A percentile compares a stretch with the other conserved stretches of the same genome.
Evolutionary conservation across 2,888 invertebrate genomes (phyloP).

Genomic region (Drosophila planitibia): DNA sequence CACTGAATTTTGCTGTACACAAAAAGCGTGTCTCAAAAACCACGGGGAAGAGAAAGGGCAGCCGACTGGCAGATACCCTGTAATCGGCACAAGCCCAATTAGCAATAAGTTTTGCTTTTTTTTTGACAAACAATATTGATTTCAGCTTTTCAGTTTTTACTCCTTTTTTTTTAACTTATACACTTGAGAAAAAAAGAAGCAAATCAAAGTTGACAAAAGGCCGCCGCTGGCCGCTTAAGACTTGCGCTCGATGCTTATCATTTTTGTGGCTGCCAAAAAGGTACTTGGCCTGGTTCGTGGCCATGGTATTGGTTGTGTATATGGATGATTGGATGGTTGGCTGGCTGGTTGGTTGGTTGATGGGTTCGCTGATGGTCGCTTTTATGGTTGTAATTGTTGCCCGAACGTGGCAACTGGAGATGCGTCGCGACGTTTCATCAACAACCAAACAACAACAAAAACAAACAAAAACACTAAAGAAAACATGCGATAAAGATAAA

Average conservation of each 20-base stretch:
- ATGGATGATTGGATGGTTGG: background rate
- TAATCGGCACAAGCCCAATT: background rate
- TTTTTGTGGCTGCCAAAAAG: conserved; percentile 22
- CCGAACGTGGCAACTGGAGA: conserved; percentile 47
- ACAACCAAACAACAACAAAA: conserved; percentile 28
- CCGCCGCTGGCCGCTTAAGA: conserved; percentile 27
- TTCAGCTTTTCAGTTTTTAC: background rate
- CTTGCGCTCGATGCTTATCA: conserved; percentile 15
- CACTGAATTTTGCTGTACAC: conserved; percentile 60
- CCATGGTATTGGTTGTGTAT: background rate
- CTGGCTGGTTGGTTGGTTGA: conserved; percentile 30
- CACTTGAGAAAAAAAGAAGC: conserved; percentile 5
- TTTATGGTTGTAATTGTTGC: conserved; percentile 63
- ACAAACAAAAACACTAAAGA: conserved; percentile 45
- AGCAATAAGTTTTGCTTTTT: too few relatives aligned
- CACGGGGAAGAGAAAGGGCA: background rate
- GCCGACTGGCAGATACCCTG: background rate
- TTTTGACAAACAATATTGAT: background rate
- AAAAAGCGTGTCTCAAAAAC: conserved; percentile 32
- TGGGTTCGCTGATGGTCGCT: conserved; percentile 54
- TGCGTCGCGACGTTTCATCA: conserved; percentile 60
- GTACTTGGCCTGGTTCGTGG: conserved; percentile 25
- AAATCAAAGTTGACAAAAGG: conserved; percentile 28
- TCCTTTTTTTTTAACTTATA: background rate
- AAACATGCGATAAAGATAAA: conserved; percentile 75